Percentiles rank a stretch among this genome's conserved stretches.
Evolutionary conservation across 2,888 invertebrate genomes (phyloP).

Genomic region (Drosophila nigricruria): DNA sequence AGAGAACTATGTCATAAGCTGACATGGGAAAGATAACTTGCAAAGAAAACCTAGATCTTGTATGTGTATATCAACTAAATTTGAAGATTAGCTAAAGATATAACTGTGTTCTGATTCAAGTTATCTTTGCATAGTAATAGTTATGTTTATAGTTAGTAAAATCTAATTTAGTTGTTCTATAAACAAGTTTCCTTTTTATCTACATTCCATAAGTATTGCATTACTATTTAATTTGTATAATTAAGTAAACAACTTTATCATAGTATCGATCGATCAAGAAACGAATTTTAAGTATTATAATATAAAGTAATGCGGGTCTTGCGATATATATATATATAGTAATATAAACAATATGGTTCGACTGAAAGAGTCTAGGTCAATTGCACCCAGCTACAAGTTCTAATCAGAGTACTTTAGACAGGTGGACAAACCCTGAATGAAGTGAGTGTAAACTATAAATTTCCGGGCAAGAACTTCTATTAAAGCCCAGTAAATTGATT

Average conservation of each 20-base stretch:
- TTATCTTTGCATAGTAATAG: too few species aligned
- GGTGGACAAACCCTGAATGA: background rate
- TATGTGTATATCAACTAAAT: too few species aligned
- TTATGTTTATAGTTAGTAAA: too few species aligned
- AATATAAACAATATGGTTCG: background rate
- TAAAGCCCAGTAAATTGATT: slow-evolving; percentile 6
- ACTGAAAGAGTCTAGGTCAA: background rate
- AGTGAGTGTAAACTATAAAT: background rate
- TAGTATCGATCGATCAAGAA: background rate
- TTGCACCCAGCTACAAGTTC: background rate
- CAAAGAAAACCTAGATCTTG: too few species aligned
- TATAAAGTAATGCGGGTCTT: too few species aligned
- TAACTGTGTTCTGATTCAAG: too few species aligned
- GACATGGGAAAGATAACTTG: background rate
- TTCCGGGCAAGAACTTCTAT: background rate
- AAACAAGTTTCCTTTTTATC: background rate
- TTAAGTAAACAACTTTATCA: background rate
- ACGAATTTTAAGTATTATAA: too few species aligned
- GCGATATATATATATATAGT: background rate
- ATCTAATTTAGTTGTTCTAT: background rate
- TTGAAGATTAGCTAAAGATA: too few species aligned
- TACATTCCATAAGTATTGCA: background rate
- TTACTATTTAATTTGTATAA: background rate
- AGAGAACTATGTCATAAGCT: background rate
- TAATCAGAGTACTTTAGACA: background rate